Percentiles rank a stretch among this genome's conserved stretches.
Conservation (phyloP, 2,888 invertebrate genomes). For the Leptopilina myrica region DNA sequence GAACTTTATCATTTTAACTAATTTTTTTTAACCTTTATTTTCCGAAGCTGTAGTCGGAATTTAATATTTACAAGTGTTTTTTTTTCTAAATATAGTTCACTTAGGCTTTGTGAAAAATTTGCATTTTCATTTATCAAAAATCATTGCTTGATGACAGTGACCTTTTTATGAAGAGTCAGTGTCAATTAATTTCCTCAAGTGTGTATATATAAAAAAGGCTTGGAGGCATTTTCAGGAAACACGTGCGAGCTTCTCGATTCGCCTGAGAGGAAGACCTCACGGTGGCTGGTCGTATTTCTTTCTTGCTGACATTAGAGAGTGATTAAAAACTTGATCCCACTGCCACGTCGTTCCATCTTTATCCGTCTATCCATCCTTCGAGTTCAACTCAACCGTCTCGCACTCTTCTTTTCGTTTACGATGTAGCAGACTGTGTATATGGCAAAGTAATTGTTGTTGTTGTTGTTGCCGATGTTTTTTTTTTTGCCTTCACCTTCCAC, state of each 20-base stretch:
- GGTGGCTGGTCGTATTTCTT: slow-evolving; percentile 58
- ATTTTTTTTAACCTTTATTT: no score
- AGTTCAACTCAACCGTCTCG: slow-evolving; percentile 23
- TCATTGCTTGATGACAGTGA: slow-evolving; percentile 12
- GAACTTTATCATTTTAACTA: no score
- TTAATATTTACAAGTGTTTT: no score
- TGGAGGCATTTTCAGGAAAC: background rate
- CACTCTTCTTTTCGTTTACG: slow-evolving; percentile 57
- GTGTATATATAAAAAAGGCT: background rate
- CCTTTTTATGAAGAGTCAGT: slow-evolving; percentile 17
- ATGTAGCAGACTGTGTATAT: slow-evolving; percentile 63
- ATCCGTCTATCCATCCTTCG: slow-evolving; percentile 55
- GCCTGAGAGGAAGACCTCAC: slow-evolving; percentile 21
- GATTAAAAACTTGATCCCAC: slow-evolving; percentile 71
- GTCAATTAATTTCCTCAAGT: slow-evolving; percentile 18
- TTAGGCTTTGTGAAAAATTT: background rate
- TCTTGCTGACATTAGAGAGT: slow-evolving; percentile 67
- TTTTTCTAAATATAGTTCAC: no score
- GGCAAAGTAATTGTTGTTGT: slow-evolving; percentile 68
- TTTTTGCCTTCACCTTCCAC: no score
- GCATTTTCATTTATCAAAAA: background rate
- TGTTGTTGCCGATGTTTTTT: no score
- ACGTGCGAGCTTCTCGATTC: background rate
- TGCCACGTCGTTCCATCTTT: slow-evolving; percentile 56
- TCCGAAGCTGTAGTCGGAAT: no score